Conservation (phyloP, 2,888 invertebrate genomes). For the Polietes domitor region DNA sequence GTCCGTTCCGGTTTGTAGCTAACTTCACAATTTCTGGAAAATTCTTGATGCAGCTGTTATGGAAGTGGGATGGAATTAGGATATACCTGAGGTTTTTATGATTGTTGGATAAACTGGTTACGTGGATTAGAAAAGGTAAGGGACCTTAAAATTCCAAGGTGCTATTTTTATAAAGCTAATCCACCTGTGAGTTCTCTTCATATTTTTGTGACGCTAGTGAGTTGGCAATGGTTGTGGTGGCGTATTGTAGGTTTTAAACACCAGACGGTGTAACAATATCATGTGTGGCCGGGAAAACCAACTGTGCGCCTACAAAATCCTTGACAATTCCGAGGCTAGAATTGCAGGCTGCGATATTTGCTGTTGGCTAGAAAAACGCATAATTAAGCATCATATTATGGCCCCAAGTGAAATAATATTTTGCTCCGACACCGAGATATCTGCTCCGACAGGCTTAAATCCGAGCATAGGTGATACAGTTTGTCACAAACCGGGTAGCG, state of each 20-base stretch:
- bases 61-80: slow-evolving; percentile 60
- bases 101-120: slow-evolving; percentile 29
- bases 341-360: too few species aligned
- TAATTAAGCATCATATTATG: slow-evolving; percentile 26
- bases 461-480: slow-evolving; percentile 63
- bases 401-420: neutral
- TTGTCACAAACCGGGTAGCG: slow-evolving; percentile 64
- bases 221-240: slow-evolving; percentile 7
- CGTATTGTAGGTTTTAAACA: neutral
- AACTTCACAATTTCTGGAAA: slow-evolving; percentile 65
- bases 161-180: slow-evolving; percentile 33
- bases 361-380: slow-evolving; percentile 24
- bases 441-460: slow-evolving; percentile 55
- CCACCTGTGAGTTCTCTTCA: slow-evolving; percentile 37
- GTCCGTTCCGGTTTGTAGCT: too few species aligned
- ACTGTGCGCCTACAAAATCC: too few species aligned
- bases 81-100: slow-evolving; percentile 27
- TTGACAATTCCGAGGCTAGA: too few species aligned
- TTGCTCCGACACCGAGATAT: slow-evolving; percentile 57
- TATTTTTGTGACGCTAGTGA: slow-evolving; percentile 52
- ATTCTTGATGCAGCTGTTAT: slow-evolving; percentile 44
- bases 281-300: neutral
- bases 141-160: slow-evolving; percentile 39
- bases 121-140: too few species aligned
- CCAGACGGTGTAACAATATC: neutral